Base-by-base conservation (phyloP, 2,797 vertebrate species). In the Ctenopoma multispine region DNA sequence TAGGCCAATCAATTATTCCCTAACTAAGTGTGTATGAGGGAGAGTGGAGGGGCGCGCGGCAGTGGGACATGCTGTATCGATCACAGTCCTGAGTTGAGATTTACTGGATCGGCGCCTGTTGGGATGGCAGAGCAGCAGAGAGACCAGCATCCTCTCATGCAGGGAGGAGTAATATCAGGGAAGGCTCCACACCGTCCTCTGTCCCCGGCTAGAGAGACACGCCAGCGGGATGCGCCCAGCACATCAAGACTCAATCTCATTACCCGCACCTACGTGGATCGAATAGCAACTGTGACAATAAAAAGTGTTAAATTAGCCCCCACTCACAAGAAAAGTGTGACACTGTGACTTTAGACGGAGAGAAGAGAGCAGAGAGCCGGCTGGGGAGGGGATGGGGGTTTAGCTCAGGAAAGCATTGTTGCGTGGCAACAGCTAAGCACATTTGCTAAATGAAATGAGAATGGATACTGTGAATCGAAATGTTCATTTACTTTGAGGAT, bases 401-500 rank as follows among this genome's bases (percentile, higher is more conserved):
- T 55, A 62, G 72, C 59, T 75, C 70, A 77, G 85, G 64, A 73
- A 78, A 31, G 81, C 90, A 89, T 89, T 91, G 91, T 85, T 91
- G 93, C 92, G 58, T 94, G 91, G 92, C 93, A 93, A 94, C 91
- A 91, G 90, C 91, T 92, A 92, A 94, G 91, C 87, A 91, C 80
- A 89, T 94, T 90, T 80, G 74, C 77, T 79, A 91, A 92, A 90
- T 89, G 82, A 89, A 93, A 90, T 84, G 86, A 89, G 86, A 92
- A 88, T 77, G 82, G 86, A 89, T 89, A 87, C 82, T 86, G 91
- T 65, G 72, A 88, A 85, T 86, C 75, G 66, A 90, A 92, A 90
- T 91, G 85, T 88, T 90, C 84, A 90, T 92, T 88, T 87, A 86
- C 82, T 88, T 88, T 88, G 84, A 82, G 75, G 72, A 88, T 83